Conservation (phyloP, 2,113 vertebrate species). For the Isurus oxyrinchus region DNA sequence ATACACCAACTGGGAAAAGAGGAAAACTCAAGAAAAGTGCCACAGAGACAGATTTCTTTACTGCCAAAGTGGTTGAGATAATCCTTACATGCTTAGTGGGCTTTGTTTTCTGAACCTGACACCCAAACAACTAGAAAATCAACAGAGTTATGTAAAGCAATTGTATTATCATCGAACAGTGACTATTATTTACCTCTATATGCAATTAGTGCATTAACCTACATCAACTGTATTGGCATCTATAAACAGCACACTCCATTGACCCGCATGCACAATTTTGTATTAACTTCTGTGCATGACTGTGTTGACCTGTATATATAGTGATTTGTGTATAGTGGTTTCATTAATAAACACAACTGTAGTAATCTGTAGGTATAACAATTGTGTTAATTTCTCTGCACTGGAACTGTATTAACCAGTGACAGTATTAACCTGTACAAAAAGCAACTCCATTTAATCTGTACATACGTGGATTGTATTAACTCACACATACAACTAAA, state of each 20-base stretch:
- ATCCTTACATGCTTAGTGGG: background rate
- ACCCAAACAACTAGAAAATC: background rate
- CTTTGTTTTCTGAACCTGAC: background rate
- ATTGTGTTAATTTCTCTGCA: constrained; percentile 3
- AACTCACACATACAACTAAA: background rate
- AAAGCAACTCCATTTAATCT: background rate
- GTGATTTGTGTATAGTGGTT: background rate
- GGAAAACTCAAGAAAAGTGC: background rate
- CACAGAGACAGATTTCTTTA: background rate
- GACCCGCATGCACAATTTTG: background rate
- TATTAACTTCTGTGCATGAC: background rate
- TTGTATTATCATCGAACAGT: background rate
- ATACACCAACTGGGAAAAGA: background rate
- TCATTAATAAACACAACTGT: background rate
- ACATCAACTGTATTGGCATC: background rate
- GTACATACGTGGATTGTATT: background rate
- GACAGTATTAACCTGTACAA: background rate
- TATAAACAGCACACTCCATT: background rate
- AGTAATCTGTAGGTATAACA: background rate
- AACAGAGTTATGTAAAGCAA: background rate
- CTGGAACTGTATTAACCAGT: background rate
- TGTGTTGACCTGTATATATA: background rate
- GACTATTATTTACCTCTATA: background rate
- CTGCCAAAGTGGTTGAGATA: background rate
- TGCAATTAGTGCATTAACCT: background rate